Percentiles rank a stretch among this genome's conserved stretches.
These are phyloP conservation scores for Pica pica DNA, from an alignment of 2,113 vertebrate species.

Conservation along the genomic window DNA sequence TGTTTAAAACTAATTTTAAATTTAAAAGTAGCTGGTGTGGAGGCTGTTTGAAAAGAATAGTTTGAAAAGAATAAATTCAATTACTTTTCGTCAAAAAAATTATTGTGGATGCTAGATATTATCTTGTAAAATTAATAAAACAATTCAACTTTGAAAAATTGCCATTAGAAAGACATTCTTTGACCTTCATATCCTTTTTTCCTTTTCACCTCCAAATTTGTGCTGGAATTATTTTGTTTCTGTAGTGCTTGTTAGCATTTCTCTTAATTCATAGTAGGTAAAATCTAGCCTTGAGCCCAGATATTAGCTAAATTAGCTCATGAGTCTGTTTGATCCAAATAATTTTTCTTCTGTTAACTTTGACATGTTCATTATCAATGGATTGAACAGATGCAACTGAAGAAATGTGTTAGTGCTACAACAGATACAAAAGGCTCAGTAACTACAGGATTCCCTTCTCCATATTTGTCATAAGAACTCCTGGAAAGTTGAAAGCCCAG, in stretches of 20 bases:
- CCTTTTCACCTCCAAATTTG: neutral
- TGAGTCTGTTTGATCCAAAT: neutral
- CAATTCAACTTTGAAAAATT: neutral
- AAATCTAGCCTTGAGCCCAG: constrained; percentile 9
- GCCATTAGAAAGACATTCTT: neutral
- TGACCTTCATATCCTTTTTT: neutral
- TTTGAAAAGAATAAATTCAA: neutral
- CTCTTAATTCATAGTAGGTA: neutral
- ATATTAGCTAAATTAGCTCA: neutral
- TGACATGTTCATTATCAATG: neutral
- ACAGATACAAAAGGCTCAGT: neutral
- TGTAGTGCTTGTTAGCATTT: neutral
- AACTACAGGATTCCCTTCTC: neutral
- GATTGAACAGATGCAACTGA: neutral
- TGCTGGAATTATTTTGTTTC: neutral
- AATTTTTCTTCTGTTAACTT: neutral
- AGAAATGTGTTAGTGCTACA: neutral
- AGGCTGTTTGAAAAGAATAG: neutral
- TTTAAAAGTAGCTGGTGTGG: neutral
- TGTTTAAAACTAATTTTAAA: neutral
- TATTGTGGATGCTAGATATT: neutral
- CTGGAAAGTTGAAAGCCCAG: neutral
- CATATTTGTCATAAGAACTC: neutral
- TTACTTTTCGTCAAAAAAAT: neutral
- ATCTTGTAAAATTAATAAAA: neutral